Evolutionary conservation across 2,113 vertebrate species (phyloP).

Genomic region (Archocentrus centrarchus): DNA sequence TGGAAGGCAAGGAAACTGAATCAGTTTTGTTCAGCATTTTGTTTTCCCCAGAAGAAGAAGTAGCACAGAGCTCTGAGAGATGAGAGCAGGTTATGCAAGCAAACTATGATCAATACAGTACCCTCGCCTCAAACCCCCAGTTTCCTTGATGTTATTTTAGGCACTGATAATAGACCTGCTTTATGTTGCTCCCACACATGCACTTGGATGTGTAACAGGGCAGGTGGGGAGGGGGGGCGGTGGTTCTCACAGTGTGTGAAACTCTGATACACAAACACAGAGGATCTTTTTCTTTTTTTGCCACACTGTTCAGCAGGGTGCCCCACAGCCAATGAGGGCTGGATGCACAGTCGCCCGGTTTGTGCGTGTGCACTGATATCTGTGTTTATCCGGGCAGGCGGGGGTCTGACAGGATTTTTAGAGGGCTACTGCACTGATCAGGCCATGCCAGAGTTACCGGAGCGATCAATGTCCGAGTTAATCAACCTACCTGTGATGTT

Average conservation of each 20-base stretch:
- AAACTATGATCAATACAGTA: conserved; percentile 70
- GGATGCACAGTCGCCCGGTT: conserved; percentile 16
- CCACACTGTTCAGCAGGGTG: conserved; percentile 27
- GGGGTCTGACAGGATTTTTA: neutral
- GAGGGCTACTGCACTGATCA: conserved; percentile 46
- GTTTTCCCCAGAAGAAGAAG: conserved; percentile 44
- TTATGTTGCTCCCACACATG: conserved; percentile 54
- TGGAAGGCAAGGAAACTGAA: conserved; percentile 57
- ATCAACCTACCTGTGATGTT: conserved; percentile 93
- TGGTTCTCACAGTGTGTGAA: conserved; percentile 37
- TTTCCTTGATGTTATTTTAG: conserved; percentile 66
- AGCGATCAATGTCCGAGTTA: neutral
- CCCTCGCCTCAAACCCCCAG: conserved; percentile 49
- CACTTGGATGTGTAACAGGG: conserved; percentile 26
- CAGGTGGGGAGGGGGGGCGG: neutral
- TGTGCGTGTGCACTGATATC: neutral
- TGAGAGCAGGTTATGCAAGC: conserved; percentile 58
- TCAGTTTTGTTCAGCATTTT: conserved; percentile 72
- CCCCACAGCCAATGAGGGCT: conserved; percentile 3
- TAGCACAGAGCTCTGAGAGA: conserved; percentile 51
- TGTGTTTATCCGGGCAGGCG: neutral
- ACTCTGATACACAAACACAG: conserved; percentile 32
- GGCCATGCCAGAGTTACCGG: conserved; percentile 28
- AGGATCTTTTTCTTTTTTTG: conserved; percentile 9
- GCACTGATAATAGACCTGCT: conserved; percentile 57